phyloP scores from a whole-genome alignment of 2,888 invertebrate species.

The Cryptus viduatorius region DNA sequence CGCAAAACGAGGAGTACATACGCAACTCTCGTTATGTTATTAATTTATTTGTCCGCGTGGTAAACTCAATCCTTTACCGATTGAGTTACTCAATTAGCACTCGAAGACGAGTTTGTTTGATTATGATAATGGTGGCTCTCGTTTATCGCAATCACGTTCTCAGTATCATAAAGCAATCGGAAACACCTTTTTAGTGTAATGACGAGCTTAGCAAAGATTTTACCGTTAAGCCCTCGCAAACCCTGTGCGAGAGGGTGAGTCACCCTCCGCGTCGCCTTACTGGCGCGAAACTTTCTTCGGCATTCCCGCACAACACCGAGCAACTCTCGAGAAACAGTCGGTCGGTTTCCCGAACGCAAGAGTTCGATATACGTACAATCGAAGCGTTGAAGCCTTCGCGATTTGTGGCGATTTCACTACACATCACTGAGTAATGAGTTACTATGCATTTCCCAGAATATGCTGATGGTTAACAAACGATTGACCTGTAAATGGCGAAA shows the following conservation, averaged over 20 bases:
- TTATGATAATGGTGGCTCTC: constrained; percentile 16
- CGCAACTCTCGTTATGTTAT: constrained; percentile 15
- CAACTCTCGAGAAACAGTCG: neutral
- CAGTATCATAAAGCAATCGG: neutral
- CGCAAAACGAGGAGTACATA: constrained; percentile 2
- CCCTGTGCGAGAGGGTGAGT: constrained; percentile 23
- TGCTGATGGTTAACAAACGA: neutral
- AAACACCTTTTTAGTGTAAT: neutral
- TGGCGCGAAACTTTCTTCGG: constrained; percentile 5
- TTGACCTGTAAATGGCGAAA: constrained; percentile 3
- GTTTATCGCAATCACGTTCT: neutral
- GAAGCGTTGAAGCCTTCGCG: too few species aligned
- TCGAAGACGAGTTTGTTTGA: constrained; percentile 13
- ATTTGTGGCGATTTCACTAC: too few species aligned
- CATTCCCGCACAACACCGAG: neutral
- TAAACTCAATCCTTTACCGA: constrained; percentile 10
- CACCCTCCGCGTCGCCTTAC: neutral
- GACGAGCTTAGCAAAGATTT: neutral
- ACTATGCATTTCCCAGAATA: neutral
- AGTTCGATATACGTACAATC: too few species aligned
- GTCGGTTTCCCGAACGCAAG: neutral
- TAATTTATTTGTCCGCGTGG: constrained; percentile 42
- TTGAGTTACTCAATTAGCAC: constrained; percentile 34
- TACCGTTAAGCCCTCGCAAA: neutral
- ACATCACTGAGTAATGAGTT: constrained; percentile 8